Percentiles rank a stretch among this genome's conserved stretches.
phyloP scores from a whole-genome alignment of 2,113 vertebrate genomes.

The Macquaria australasica region DNA sequence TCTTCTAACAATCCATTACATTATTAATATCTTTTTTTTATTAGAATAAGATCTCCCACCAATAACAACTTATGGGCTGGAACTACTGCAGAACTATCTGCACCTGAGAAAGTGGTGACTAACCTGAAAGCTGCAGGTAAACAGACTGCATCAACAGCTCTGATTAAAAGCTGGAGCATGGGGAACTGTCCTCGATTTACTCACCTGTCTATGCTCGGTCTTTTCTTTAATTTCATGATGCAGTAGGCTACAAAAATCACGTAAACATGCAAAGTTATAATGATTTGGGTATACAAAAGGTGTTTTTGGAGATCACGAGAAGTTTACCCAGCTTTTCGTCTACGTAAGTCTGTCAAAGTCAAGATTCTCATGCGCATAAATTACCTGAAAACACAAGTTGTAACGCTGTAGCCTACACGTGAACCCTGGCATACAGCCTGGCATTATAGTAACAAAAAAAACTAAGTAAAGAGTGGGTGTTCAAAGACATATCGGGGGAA shows the following conservation, averaged over 20 bases:
- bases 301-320: not conserved
- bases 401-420: not conserved
- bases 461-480: slow-evolving; percentile 41
- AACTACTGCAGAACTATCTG: not conserved
- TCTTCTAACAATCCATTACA: not conserved
- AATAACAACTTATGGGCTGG: not conserved
- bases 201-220: not conserved
- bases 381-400: slow-evolving; percentile 16
- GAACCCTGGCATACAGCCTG: not conserved
- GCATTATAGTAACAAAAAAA: not conserved
- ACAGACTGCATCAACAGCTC: not conserved
- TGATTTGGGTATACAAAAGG: not conserved
- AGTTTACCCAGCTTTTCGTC: not conserved
- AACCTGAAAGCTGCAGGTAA: slow-evolving; percentile 13
- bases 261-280: not conserved
- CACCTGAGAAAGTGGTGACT: not conserved
- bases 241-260: not conserved
- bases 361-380: not conserved
- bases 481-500: slow-evolving; percentile 42
- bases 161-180: not conserved
- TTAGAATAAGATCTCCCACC: too few relatives aligned
- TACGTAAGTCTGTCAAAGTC: not conserved
- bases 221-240: not conserved
- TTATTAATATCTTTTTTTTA: too few relatives aligned
- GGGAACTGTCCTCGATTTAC: not conserved